Evolutionary conservation across 2,888 invertebrate species (phyloP).

Genomic region (Teleiodes luculella): DNA sequence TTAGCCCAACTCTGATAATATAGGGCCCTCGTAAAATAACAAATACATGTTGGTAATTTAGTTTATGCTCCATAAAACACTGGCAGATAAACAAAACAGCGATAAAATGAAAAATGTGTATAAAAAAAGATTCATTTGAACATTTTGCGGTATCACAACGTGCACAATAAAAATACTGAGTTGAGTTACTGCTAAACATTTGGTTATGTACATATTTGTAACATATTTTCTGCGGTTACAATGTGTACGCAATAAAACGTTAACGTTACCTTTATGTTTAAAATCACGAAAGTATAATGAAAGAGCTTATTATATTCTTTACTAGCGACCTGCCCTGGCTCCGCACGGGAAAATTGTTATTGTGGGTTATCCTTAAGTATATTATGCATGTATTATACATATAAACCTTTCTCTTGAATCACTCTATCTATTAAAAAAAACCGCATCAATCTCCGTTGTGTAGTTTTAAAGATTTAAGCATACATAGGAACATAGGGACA

Average conservation of each 20-base stretch:
- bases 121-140: constrained; percentile 14
- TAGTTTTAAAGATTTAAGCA: too few species aligned
- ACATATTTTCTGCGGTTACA: neutral
- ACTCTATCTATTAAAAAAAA: too few species aligned
- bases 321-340: too few species aligned
- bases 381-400: too few species aligned
- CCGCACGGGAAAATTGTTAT: too few species aligned
- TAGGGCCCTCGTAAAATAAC: constrained; percentile 36
- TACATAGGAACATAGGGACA: too few species aligned
- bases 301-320: too few species aligned
- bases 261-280: neutral
- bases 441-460: too few species aligned
- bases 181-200: neutral
- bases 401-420: too few species aligned
- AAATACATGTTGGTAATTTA: constrained; percentile 43
- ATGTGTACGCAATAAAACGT: neutral
- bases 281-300: neutral
- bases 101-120: constrained; percentile 30
- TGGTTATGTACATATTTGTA: neutral
- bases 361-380: too few species aligned
- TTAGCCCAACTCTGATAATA: constrained; percentile 31
- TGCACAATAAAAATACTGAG: constrained; percentile 9
- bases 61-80: constrained; percentile 52
- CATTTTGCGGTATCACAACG: constrained; percentile 12
- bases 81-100: constrained; percentile 44